Evolutionary conservation across 2,113 vertebrate species (phyloP).

Genomic region (Ailurus styani): DNA sequence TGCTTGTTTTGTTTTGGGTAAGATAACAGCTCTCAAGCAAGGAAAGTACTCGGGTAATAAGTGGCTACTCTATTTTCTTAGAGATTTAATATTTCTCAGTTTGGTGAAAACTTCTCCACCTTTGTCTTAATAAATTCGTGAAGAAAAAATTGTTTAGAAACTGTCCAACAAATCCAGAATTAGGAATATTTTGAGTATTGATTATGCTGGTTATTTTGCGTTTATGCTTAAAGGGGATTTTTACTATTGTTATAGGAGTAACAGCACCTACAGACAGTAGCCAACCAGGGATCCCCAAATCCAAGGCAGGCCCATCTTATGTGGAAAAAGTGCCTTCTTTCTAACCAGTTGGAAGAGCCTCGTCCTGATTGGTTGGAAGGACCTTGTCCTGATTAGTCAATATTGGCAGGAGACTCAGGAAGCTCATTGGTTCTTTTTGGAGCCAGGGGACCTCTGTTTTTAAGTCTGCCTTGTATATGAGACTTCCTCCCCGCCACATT

Average conservation of each 20-base stretch:
- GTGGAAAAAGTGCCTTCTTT: neutral
- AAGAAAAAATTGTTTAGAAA: neutral
- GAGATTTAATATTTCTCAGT: neutral
- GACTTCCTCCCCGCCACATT: fast-evolving
- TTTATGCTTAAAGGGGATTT: neutral
- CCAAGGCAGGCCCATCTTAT: neutral
- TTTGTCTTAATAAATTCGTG: neutral
- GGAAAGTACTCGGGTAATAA: neutral
- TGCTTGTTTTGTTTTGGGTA: neutral
- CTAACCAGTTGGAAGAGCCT: neutral
- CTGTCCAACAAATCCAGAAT: neutral
- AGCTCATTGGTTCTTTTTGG: neutral
- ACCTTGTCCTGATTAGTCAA: neutral
- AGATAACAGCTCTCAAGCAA: neutral
- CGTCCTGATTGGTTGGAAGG: neutral
- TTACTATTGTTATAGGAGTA: neutral
- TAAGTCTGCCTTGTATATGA: neutral
- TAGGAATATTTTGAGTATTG: neutral
- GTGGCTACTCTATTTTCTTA: neutral
- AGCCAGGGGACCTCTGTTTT: neutral
- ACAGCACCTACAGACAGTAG: neutral
- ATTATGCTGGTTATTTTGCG: neutral
- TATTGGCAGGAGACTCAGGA: neutral
- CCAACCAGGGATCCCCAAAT: neutral
- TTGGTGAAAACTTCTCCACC: neutral